Conservation (phyloP, 2,797 vertebrate genomes). For the Atherinosoma microstoma region DNA sequence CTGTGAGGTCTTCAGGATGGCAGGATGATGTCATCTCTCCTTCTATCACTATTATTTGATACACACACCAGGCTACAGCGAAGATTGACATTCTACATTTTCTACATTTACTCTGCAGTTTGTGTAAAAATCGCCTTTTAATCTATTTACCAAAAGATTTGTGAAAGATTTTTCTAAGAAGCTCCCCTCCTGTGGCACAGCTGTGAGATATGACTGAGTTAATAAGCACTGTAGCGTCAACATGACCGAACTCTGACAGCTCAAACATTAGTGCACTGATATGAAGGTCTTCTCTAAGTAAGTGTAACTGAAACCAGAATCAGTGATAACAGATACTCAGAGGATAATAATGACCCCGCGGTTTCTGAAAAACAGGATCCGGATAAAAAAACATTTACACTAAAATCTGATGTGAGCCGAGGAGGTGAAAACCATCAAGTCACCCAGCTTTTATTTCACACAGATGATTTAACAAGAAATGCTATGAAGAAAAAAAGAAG, state of each 20-base stretch:
- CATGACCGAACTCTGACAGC: no score
- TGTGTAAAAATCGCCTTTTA: neutral
- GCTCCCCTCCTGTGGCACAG: neutral
- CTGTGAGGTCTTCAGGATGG: slow-evolving; percentile 1
- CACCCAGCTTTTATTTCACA: no score
- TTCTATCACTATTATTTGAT: slow-evolving; percentile 20
- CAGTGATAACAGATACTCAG: neutral
- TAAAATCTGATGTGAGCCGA: slow-evolving; percentile 2
- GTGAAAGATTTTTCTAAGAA: neutral
- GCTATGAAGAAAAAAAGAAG: no score
- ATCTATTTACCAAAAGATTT: neutral
- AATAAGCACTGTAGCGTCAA: no score
- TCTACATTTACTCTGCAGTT: no score
- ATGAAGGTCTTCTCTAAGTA: neutral
- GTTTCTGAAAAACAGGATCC: neutral
- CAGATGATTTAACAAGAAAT: no score
- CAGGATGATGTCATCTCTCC: slow-evolving; percentile 17
- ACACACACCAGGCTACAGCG: slow-evolving; percentile 6
- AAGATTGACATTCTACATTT: slow-evolving; percentile 1
- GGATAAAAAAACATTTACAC: neutral
- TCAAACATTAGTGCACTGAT: neutral
- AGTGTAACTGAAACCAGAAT: slow-evolving; percentile 3
- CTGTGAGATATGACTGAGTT: no score
- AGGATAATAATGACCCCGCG: neutral
- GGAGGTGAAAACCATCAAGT: neutral